Conservation (phyloP, 2,888 invertebrate genomes). For the Plagodis pulveraria region DNA sequence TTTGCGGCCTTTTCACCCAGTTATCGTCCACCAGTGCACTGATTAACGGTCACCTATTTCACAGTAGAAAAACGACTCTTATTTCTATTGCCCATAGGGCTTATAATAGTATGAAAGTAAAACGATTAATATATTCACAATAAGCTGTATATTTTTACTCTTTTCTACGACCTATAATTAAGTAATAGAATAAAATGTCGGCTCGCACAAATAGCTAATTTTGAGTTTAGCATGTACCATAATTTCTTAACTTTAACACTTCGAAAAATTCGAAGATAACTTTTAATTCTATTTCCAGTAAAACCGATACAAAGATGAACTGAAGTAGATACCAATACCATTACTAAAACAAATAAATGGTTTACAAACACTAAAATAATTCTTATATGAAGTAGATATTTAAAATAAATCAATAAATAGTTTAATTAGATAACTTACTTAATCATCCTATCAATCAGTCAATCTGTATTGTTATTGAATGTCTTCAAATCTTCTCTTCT, state of each 20-base stretch:
- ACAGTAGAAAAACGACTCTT: too few relatives aligned
- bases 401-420: conserved; percentile 5
- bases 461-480: conserved; percentile 9
- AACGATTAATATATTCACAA: background rate
- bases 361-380: conserved; percentile 8
- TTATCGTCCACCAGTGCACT: too few relatives aligned
- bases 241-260: background rate
- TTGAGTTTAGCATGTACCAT: background rate
- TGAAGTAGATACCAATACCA: conserved; percentile 3
- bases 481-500: conserved; percentile 8
- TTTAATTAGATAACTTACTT: conserved; percentile 6
- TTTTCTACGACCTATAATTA: background rate
- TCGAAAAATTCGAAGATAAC: background rate
- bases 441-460: conserved; percentile 3
- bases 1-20: too few relatives aligned
- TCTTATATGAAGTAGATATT: conserved; percentile 1
- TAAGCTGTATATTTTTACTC: background rate
- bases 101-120: background rate
- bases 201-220: background rate
- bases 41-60: too few relatives aligned
- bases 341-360: background rate
- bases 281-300: background rate
- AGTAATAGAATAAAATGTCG: too few relatives aligned
- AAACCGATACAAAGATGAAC: conserved; percentile 1
- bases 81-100: too few relatives aligned